Conservation (phyloP, 2,113 vertebrate genomes). For the Apus apus region DNA sequence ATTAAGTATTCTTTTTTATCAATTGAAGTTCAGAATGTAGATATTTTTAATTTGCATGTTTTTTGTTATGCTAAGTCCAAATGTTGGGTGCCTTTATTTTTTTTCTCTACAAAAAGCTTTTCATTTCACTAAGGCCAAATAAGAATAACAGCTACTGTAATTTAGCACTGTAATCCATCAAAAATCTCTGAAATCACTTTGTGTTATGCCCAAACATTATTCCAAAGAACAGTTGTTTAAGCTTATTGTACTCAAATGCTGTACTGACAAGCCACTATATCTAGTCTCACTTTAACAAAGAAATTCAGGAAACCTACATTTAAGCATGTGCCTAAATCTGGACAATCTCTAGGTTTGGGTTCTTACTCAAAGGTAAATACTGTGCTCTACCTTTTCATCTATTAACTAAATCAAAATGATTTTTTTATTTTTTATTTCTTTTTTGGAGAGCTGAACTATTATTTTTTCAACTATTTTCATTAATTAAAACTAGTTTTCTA, state of each 20-base stretch:
- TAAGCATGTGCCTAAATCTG: background rate
- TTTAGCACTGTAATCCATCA: slow-evolving; percentile 30
- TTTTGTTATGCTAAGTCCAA: background rate
- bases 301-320: background rate
- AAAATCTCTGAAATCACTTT: slow-evolving; percentile 46
- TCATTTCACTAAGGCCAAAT: background rate
- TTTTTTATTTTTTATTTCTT: no score
- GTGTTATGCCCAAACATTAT: slow-evolving; percentile 15
- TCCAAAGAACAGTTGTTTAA: slow-evolving; percentile 32
- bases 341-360: background rate
- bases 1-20: background rate
- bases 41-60: background rate
- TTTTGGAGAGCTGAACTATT: background rate
- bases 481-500: background rate
- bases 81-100: background rate
- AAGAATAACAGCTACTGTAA: background rate
- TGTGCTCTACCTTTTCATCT: background rate
- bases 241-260: background rate
- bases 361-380: background rate
- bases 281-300: slow-evolving; percentile 22
- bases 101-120: background rate
- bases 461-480: background rate
- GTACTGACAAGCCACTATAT: slow-evolving; percentile 15
- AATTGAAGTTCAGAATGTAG: background rate
- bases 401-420: background rate